These are phyloP conservation scores for Sapajus apella DNA, from an alignment of 2,113 vertebrate genomes.

Conservation along the genomic window DNA sequence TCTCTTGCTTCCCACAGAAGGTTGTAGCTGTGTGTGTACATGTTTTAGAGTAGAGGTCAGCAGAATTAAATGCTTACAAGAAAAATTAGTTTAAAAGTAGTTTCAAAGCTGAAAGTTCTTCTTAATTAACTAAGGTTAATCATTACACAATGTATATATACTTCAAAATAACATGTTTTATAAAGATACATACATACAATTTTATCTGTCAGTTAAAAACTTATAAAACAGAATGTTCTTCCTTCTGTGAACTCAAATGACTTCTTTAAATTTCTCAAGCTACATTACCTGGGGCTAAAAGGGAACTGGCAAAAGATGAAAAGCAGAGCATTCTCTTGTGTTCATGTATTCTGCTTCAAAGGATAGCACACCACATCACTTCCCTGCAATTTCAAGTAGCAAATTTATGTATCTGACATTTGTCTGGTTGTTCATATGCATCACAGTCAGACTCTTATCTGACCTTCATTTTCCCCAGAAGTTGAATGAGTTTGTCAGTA, in stretches of 20 bases:
- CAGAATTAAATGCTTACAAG: slow-evolving; percentile 44
- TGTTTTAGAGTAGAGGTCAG: slow-evolving; percentile 1
- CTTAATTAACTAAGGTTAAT: neutral
- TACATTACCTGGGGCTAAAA: slow-evolving; percentile 47
- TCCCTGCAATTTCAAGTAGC: neutral
- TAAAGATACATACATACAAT: neutral
- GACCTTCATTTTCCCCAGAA: neutral
- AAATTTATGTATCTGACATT: neutral
- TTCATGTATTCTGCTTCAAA: slow-evolving; percentile 33
- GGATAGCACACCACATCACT: neutral
- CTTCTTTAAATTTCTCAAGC: slow-evolving; percentile 51
- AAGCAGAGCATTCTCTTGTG: slow-evolving; percentile 21
- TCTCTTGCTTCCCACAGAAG: neutral
- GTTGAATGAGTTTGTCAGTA: neutral
- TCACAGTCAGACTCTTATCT: neutral
- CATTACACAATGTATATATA: neutral
- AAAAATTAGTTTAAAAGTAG: slow-evolving; percentile 48
- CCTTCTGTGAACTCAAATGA: neutral
- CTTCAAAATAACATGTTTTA: neutral
- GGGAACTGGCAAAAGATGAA: slow-evolving; percentile 51
- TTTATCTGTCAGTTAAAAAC: neutral
- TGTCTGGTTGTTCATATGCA: neutral
- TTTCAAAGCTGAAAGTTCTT: slow-evolving; percentile 2
- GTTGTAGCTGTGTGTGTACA: neutral
- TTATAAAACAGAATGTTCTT: neutral